These are phyloP conservation scores for Pollachius pollachius DNA, from an alignment of 2,113 vertebrate genomes.

Conservation along the genomic window DNA sequence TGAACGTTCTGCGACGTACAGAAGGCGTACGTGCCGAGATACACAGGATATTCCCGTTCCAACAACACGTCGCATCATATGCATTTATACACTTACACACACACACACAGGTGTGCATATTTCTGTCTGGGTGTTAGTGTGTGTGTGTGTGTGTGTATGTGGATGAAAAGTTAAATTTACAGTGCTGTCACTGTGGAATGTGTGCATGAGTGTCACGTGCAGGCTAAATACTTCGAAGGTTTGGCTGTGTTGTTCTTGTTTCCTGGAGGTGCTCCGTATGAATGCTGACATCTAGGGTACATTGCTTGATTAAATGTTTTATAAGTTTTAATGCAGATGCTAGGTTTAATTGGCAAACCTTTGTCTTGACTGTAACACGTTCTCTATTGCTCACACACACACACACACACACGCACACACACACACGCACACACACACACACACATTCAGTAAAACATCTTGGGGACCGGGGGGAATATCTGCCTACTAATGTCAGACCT, in stretches of 20 bases:
- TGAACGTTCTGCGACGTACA: not conserved
- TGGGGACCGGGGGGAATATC: too few species aligned
- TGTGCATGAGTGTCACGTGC: not conserved
- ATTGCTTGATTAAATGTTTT: too few species aligned
- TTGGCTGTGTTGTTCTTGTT: not conserved
- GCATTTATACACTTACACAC: not conserved
- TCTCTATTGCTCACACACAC: too few species aligned
- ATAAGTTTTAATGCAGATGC: too few species aligned
- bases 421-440: too few species aligned
- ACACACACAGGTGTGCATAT: not conserved
- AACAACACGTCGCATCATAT: not conserved
- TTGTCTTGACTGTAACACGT: too few species aligned
- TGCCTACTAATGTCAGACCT: too few species aligned
- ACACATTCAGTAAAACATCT: too few species aligned
- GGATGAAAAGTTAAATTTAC: conserved; percentile 15
- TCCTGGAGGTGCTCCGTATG: not conserved
- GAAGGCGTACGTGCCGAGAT: not conserved
- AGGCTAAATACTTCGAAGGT: not conserved
- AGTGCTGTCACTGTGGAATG: conserved; percentile 1
- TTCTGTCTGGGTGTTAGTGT: conserved; percentile 18
- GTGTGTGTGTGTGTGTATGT: conserved; percentile 9
- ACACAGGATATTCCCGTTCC: too few species aligned
- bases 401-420: too few species aligned
- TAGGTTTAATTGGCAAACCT: too few species aligned
- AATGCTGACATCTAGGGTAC: too few species aligned